These are phyloP conservation scores for Coleophora deauratella DNA, from an alignment of 2,888 invertebrate genomes.

Conservation along the genomic window DNA sequence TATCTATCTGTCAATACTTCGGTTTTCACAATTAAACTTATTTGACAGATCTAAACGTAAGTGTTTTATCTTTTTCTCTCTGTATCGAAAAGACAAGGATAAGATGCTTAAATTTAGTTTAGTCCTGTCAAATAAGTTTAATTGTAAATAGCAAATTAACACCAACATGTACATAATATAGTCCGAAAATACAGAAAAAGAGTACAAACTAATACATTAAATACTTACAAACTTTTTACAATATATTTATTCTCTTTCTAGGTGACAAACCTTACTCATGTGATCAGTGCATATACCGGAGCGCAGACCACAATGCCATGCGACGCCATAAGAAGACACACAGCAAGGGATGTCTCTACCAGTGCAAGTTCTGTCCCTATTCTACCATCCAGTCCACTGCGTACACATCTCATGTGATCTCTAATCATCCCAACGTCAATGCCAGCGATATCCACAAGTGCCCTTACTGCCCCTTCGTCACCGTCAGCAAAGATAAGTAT, in stretches of 20 bases:
- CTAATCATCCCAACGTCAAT: slow-evolving; percentile 82
- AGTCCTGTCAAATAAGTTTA: too few relatives aligned
- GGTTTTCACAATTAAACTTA: too few relatives aligned
- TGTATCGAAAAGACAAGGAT: too few relatives aligned
- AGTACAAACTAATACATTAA: too few relatives aligned
- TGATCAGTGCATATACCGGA: slow-evolving; percentile 79
- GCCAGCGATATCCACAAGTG: slow-evolving; percentile 77
- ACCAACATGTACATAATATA: too few relatives aligned
- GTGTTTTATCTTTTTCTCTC: too few relatives aligned
- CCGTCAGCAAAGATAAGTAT: slow-evolving; percentile 78
- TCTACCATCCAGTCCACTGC: slow-evolving; percentile 86
- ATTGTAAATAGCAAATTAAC: too few relatives aligned
- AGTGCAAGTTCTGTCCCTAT: slow-evolving; percentile 86
- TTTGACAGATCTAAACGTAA: too few relatives aligned
- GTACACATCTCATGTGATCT: slow-evolving; percentile 84
- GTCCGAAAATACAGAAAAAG: too few relatives aligned
- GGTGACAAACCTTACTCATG: slow-evolving; percentile 87
- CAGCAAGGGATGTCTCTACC: slow-evolving; percentile 82
- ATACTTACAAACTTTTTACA: too few relatives aligned
- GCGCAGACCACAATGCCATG: slow-evolving; percentile 87
- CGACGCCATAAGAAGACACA: slow-evolving; percentile 86
- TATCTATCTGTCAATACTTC: too few relatives aligned
- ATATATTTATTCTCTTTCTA: slow-evolving; percentile 36
- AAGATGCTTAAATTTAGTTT: too few relatives aligned
- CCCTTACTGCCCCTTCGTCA: slow-evolving; percentile 75